A percentile compares a stretch with the other conserved stretches of the same genome.
Conservation (phyloP, 2,888 invertebrate genomes). For the Tethea ocularis region DNA sequence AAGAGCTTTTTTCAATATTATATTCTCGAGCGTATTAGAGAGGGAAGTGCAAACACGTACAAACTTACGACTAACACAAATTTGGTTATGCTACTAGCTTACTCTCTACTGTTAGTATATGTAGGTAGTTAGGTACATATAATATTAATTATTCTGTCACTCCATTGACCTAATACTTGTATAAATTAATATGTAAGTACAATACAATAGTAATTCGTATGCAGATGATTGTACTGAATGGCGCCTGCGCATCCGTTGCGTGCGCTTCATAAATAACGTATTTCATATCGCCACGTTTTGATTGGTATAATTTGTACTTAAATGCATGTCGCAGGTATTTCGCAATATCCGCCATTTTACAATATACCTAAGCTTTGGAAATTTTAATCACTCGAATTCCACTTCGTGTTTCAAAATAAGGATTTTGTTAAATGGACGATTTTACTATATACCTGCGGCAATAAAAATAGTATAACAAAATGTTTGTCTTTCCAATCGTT, state of each 20-base stretch:
- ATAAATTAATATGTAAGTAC: neutral
- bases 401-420: neutral
- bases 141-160: neutral
- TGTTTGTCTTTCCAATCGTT: neutral
- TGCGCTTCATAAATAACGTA: neutral
- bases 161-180: neutral
- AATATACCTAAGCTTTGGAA: neutral
- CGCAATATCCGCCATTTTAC: neutral
- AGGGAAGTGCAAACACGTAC: slow-evolving; percentile 19
- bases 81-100: slow-evolving; percentile 48
- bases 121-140: neutral
- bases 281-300: neutral
- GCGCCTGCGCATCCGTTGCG: neutral
- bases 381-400: neutral
- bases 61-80: slow-evolving; percentile 50
- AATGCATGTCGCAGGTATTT: neutral
- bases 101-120: slow-evolving; percentile 32
- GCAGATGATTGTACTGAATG: neutral
- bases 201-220: neutral
- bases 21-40: neutral
- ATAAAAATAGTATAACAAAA: neutral
- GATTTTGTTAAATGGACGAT: neutral
- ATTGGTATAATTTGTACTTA: neutral
- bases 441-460: neutral
- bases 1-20: too few relatives aligned